phyloP scores from a whole-genome alignment of 2,888 invertebrate species.

The Idaea aversata region DNA sequence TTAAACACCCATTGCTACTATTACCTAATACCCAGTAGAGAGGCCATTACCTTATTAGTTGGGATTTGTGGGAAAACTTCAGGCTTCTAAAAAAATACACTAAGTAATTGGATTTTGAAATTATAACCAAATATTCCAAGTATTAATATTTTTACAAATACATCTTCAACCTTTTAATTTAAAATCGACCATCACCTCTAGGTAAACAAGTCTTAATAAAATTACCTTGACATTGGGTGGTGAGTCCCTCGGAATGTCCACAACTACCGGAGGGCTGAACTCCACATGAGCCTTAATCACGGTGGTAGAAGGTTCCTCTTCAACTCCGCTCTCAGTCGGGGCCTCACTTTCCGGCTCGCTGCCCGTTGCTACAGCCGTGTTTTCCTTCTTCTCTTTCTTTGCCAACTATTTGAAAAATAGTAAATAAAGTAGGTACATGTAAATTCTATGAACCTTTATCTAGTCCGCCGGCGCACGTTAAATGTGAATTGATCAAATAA shows the following conservation, averaged over 20 bases:
- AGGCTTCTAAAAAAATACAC: too few species aligned
- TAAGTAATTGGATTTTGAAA: too few species aligned
- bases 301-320: slow-evolving; percentile 57
- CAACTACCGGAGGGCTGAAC: slow-evolving; percentile 83
- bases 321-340: slow-evolving; percentile 67
- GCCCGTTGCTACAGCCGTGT: slow-evolving; percentile 48
- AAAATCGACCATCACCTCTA: neutral
- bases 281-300: slow-evolving; percentile 81
- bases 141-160: neutral
- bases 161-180: neutral
- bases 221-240: slow-evolving; percentile 73
- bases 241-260: slow-evolving; percentile 80
- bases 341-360: slow-evolving; percentile 75
- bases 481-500: too few species aligned
- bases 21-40: too few species aligned
- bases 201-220: neutral
- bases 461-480: too few species aligned
- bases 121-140: too few species aligned
- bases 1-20: too few species aligned
- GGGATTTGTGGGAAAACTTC: too few species aligned
- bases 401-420: slow-evolving; percentile 48
- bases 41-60: too few species aligned
- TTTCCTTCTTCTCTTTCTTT: slow-evolving; percentile 73
- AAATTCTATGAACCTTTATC: too few species aligned
- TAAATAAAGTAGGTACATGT: neutral